A percentile compares a stretch with the other conserved stretches of the same genome.
phyloP scores from a whole-genome alignment of 2,113 vertebrate genomes.

The Chloropsis hardwickii region DNA sequence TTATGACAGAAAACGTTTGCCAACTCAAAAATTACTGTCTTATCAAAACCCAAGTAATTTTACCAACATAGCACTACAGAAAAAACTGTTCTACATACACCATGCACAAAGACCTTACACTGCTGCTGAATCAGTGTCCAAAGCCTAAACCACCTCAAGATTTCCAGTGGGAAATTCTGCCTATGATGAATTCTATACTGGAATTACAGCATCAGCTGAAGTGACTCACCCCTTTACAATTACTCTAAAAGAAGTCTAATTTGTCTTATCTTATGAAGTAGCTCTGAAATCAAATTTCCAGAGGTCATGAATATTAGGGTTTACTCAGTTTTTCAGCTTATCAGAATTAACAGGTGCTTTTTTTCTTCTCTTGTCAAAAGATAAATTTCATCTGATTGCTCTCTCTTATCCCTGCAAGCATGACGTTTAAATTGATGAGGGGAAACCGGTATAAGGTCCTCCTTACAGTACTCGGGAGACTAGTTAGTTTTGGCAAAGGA shows the following conservation, averaged over 20 bases:
- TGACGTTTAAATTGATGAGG: not conserved
- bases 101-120: not conserved
- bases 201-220: not conserved
- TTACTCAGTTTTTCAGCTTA: not conserved
- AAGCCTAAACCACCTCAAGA: accelerated
- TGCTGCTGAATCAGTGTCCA: not conserved
- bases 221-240: not conserved
- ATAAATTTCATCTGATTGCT: not conserved
- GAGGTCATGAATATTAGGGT: accelerated
- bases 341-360: not conserved
- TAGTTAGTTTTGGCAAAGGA: not conserved
- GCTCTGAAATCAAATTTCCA: not conserved
- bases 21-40: not conserved
- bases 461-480: not conserved
- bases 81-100: accelerated
- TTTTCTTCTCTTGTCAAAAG: not conserved
- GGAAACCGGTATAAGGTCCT: not conserved
- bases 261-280: not conserved
- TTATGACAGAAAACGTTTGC: not conserved
- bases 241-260: not conserved
- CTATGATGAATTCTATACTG: not conserved
- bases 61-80: not conserved
- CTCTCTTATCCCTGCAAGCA: not conserved
- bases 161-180: not conserved
- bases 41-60: not conserved